Evolutionary conservation across 2,888 invertebrate species (phyloP), one percentile per base, ranked within the genome.

Genomic region (Papilio gigon): DNA sequence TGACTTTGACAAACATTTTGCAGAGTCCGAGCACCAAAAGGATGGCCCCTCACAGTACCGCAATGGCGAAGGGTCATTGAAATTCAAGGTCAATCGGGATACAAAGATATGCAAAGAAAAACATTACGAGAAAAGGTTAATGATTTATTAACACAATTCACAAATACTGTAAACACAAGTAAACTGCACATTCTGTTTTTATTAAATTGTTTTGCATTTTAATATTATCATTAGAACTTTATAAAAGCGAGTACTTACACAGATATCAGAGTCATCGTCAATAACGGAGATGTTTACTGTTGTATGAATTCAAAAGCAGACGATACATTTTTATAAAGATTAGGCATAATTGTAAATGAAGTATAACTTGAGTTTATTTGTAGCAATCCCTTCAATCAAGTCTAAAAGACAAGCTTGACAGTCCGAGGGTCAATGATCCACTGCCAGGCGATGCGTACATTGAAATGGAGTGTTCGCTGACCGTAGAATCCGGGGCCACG

Each of bases 61-160:
- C 90, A 91, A 65, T 92, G 91, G 91, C 81, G 66, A 65, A 80
- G 86, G 70, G 89, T 90, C 0, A 80, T 82, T 11, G 88, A 88
- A 74, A 76, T 87, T 4, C 80, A 87, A 0, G 88, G 88, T 63
- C 76, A 82, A 0, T 68, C 68, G 0, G 86, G 83, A 12, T 44
- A 70, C 1, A 85, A 82, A 73, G 53, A 56, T 1, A 8, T 14
- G 2, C 9, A 30, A 1, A 89, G 86, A 72, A 89, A 88, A 72
- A 63, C 74, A 8, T n/a, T 58, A 0, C 85, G 85, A 66, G 85
- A 84, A 2, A 86, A 84, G 77, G 86, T 80, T 12, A 70, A 20
- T n/a, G n/a, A n/a, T n/a, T n/a, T n/a, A n/a, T n/a, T n/a, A n/a
- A n/a, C n/a, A n/a, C n/a, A n/a, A n/a, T n/a, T n/a, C n/a, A n/a